Evolutionary conservation across 1,140 invertebrate genomes (phyloP), one percentile per base, ranked within the genome.

Genomic region (Trissolcus basalis): DNA sequence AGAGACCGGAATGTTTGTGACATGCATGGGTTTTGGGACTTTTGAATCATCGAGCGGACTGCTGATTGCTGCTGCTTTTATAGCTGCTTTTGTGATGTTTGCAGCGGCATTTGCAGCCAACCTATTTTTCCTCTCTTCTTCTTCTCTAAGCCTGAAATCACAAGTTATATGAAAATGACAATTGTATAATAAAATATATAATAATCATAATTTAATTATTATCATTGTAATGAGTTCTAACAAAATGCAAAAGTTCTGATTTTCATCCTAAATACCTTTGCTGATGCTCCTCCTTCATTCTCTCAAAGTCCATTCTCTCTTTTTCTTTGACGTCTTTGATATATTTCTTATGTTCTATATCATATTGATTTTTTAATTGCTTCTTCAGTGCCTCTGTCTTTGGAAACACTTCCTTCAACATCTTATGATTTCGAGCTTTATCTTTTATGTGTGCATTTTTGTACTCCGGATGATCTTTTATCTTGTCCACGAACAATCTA

Each of bases 401-500:
- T 4, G 94, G 93, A 84, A 98, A 91, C 3, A 96, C 93, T 85
- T 94, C 92, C 78, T 94, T 92, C 49, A 97, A 88, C 83, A 92
- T 94, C 63, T 90, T 85, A 76, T 92, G 92, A 82, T 93, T 96
- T 7, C 90, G 89, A 14, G 89, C 81, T 82, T 93, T 93, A 12
- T 96, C 92, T 64, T 91, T 89, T n/a, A 87, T 70, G 16, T 94
- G 90, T 19, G 95, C 91, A 36, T 87, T 89, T 43, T 90, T 90
- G 87, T 94, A 98, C 50, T 94, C 93, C 10, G 96, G 96, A 90
- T 98, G 96, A 78, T 92, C 90, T 59, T 92, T 90, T 73, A 98
- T 93, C 89, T 97, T 97, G 85, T 98, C 96, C 59, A 98, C 82
- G 89, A 97, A 98, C 77, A 98, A 90, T 71, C 93, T 94, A 75